Base-by-base conservation (phyloP, 2,113 vertebrate species). In the Aldabrachelys gigantea region DNA sequence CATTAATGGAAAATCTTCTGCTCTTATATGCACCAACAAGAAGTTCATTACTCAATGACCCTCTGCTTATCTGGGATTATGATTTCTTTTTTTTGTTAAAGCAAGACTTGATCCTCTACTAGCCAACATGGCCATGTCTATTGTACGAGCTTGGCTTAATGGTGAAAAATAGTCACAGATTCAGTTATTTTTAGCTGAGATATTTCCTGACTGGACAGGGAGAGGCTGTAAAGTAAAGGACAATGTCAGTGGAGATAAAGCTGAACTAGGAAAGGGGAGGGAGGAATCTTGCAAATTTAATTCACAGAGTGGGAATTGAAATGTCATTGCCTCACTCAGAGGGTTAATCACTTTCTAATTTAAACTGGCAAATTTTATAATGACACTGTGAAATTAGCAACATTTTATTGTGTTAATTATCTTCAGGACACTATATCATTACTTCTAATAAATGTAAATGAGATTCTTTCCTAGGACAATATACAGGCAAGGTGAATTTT, bases 341-440 rank as follows among this genome's bases (percentile, higher is more conserved):
- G 98, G 98, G 98, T 98, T 98, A 98, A 98, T 98, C 98, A 98
- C 97, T 98, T 98, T 98, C 97, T 98, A 98, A 98, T 98, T 98
- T 98, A 98, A 98, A 98, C 97, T 97, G 96, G 98, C 96, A 98
- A 98, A 98, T 98, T 98, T 98, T 98, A 98, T 98, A 98, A 98
- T 97, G 98, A 98, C 98, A 99, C 95, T 98, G 97, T 98, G 98
- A 98, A 99, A 99, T 99, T 99, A 99, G 98, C 98, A 98, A 98
- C 98, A 98, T 98, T 98, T 98, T 98, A 98, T 98, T 98, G 98
- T 98, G 98, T 98, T 98, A 99, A 98, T 99, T 99, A 98, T 98
- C 98, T 98, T 84, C 97, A 98, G 98, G 98, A 98, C 98, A 98
- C 97, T 98, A 98, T 97, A 98, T 98, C 98, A 98, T 99, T 98